A percentile compares a stretch with the other conserved stretches of the same genome.
Conservation (phyloP, 2,113 vertebrate species). For the Acanthisitta chloris region DNA sequence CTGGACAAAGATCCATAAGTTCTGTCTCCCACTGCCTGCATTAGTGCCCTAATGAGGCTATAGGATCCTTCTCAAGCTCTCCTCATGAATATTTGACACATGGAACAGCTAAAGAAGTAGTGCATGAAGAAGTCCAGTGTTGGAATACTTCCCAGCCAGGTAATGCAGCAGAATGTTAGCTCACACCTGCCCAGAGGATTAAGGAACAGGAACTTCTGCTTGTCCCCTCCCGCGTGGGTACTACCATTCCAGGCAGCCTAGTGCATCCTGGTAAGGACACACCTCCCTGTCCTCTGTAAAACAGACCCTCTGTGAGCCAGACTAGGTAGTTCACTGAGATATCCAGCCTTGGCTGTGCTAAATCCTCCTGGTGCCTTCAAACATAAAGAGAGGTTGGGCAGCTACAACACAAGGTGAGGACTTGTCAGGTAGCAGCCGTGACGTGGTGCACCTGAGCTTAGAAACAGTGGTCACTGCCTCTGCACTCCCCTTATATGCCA, state of each 20-base stretch:
- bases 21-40: background rate
- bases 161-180: background rate
- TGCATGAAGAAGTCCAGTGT: background rate
- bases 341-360: background rate
- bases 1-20: background rate
- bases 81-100: background rate
- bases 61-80: background rate
- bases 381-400: background rate
- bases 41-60: background rate
- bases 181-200: accelerated
- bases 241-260: background rate
- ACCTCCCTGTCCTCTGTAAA: background rate
- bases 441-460: background rate
- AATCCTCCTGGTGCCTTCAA: background rate
- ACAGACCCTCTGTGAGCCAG: background rate
- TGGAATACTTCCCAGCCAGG: background rate
- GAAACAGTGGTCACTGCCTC: background rate
- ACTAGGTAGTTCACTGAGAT: background rate
- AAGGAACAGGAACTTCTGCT: background rate
- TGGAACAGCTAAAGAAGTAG: background rate
- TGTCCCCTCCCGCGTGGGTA: accelerated
- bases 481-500: accelerated
- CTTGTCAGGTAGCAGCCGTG: no score
- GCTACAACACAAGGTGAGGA: no score
- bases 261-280: background rate